These are phyloP conservation scores for Ctenoplectra terminalis DNA, from an alignment of 1,140 invertebrate genomes.

Conservation along the genomic window DNA sequence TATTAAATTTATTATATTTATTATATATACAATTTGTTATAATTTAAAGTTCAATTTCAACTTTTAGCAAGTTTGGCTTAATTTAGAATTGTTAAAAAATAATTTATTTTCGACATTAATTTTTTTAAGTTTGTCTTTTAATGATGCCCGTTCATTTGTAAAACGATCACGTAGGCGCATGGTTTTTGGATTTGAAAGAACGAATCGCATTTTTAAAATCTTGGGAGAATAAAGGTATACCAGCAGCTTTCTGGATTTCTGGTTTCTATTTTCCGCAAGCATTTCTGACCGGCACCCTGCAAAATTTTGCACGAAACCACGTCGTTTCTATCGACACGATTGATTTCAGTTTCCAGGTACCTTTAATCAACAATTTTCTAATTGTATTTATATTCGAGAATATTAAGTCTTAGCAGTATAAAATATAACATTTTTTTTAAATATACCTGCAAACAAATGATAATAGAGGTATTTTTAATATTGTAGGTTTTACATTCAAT, in stretches of 20 bases:
- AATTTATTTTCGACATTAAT: too few relatives aligned
- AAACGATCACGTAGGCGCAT: conserved; percentile 81
- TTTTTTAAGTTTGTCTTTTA: not conserved
- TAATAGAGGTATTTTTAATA: conserved; percentile 18
- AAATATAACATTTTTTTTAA: not conserved
- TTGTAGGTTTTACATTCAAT: conserved; percentile 81
- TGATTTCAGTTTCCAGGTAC: conserved; percentile 88
- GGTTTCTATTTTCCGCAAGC: conserved; percentile 94
- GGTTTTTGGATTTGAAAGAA: conserved; percentile 85
- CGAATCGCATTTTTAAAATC: conserved; percentile 86
- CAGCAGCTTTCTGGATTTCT: conserved; percentile 91
- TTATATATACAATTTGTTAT: too few relatives aligned
- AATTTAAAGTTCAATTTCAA: too few relatives aligned
- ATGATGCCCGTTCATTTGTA: not conserved
- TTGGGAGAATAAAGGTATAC: conserved; percentile 89
- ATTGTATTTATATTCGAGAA: not conserved
- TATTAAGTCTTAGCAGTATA: not conserved
- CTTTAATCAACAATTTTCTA: conserved; percentile 19
- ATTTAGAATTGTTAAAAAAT: too few relatives aligned
- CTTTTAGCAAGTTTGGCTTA: too few relatives aligned
- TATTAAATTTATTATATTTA: too few relatives aligned
- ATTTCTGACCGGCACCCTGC: conserved; percentile 91
- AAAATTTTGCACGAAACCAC: conserved; percentile 91
- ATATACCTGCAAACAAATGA: not conserved
- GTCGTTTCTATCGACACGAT: conserved; percentile 90